Base-by-base conservation (phyloP, 2,113 vertebrate species). In the Menura novaehollandiae region DNA sequence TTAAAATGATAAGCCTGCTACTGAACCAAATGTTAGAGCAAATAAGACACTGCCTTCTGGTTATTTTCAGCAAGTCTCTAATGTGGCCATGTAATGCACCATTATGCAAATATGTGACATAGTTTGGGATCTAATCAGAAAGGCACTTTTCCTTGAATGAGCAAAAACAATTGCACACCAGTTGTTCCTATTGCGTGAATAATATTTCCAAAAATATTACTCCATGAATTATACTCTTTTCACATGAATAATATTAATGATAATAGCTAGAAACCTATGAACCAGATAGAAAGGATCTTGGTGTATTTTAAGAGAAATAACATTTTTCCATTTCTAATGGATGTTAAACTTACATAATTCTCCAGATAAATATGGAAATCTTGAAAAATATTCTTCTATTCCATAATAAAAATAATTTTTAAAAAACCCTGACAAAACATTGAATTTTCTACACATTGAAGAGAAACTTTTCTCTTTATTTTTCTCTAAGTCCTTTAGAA, bases 201-300 rank as follows among this genome's bases (percentile, higher is more conserved):
- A 95, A 87, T 49, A 56, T 85, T 88, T 94, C 37, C 15, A 91
- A 83, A 94, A 93, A 87, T 95, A 76, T 35, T 59, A 37, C 28
- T 82, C n/a, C 13, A 39, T 63, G 11, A 91, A 69, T 90, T 81
- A 46, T 85, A 52, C 18, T 58, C 33, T 58, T 86, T 52, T 88
- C 69, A 47, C 33, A 84, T 46, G 33, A 81, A 71, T 81, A 92
- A 47, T 77, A 66, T 73, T 80, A 84, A 74, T 35, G 10, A 62
- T 69, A 88, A 83, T 52, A 85, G 15, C 33, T 83, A 74, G 63
- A 80, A 88, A 76, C 13, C 17, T 67, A 10, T 66, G 93, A 90
- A 72, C 19, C 33, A 75, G 10, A 58, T 23, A 60, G 37, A 63
- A 94, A 87, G 52, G 8, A 35, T 87, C 53, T 66, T 10, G 8